Evolutionary conservation across 2,113 vertebrate species (phyloP), one percentile per base, ranked within the genome.

Genomic region (Nothocercus julius): DNA sequence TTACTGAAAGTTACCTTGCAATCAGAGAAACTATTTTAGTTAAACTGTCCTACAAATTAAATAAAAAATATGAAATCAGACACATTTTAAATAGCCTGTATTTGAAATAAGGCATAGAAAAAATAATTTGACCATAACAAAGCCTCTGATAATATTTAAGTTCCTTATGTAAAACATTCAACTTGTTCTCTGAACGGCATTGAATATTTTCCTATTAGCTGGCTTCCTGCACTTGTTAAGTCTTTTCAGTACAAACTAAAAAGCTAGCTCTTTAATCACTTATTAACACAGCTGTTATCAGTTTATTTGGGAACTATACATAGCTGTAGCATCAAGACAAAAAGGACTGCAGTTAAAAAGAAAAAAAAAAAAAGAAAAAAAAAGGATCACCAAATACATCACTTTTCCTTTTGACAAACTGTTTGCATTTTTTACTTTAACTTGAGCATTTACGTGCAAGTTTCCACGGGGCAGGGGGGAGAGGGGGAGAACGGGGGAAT

Each of bases 261-360:
- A 84, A 92, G 56, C 75, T 87, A 63, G 11, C 32, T 79, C 82
- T 89, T 74, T 91, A 87, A 83, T 93, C 82, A 95, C 89, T 62
- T 64, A 85, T 85, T 94, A 96, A 92, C 44, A 94, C 94, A 70
- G 45, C 20, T 84, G 24, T 64, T 93, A 66, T 61, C 73, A 89
- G 36, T 16, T 74, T 74, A 7, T 86, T 36, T 86, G 59, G 73
- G 73, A 81, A 5, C 56, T 67, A 25, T 2, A 28, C 45, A 51
- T 11, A 45, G 67, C 53, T 51, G 53, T 47, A 89, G 56, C 53
- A 47, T 7, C 17, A 69, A 78, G 78, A 82, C 22, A 73, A 82
- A 56, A 89, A 82, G 14, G 20, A 40, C 24, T 42, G 19, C 6
- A 68, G 12, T 22, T 72, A 25, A 89, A 88, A 93, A 79, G 45